Evolutionary conservation across 2,113 vertebrate genomes (phyloP).

Genomic region (Pseudorasbora parva): DNA sequence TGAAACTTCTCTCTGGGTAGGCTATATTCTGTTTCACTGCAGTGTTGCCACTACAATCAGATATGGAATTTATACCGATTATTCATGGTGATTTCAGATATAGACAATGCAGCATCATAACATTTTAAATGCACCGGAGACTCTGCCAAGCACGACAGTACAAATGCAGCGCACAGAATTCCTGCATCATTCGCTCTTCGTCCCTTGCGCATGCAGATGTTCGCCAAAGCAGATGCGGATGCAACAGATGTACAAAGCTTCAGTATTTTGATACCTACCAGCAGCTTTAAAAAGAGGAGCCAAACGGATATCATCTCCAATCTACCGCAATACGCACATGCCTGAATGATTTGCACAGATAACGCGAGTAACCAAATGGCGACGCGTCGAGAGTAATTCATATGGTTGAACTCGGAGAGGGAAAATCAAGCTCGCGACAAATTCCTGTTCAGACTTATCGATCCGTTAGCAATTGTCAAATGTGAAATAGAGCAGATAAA

Average conservation of each 20-base stretch:
- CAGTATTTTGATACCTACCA: constrained; percentile 60
- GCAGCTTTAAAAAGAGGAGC: constrained; percentile 63
- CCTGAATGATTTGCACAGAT: constrained; percentile 45
- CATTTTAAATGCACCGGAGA: not conserved
- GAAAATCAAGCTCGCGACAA: constrained; percentile 14
- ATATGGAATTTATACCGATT: not conserved
- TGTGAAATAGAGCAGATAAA: constrained; percentile 50
- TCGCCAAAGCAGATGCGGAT: constrained; percentile 21
- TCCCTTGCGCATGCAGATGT: constrained; percentile 29
- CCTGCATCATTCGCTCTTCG: constrained; percentile 8
- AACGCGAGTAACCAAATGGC: constrained; percentile 56
- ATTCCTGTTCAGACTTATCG: constrained; percentile 49
- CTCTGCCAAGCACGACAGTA: not conserved
- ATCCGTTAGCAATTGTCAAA: constrained; percentile 38
- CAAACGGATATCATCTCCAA: constrained; percentile 66
- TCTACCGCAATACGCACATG: constrained; percentile 56
- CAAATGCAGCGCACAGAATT: constrained; percentile 22
- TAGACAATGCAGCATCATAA: not conserved
- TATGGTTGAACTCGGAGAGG: constrained; percentile 51
- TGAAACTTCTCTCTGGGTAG: not conserved
- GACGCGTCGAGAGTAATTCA: constrained; percentile 61
- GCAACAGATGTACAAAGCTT: constrained; percentile 37
- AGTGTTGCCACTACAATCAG: not conserved
- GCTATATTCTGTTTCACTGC: not conserved
- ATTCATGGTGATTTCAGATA: not conserved